Base-by-base conservation (phyloP, 2,888 invertebrate species). In the Euplagia quadripunctaria region DNA sequence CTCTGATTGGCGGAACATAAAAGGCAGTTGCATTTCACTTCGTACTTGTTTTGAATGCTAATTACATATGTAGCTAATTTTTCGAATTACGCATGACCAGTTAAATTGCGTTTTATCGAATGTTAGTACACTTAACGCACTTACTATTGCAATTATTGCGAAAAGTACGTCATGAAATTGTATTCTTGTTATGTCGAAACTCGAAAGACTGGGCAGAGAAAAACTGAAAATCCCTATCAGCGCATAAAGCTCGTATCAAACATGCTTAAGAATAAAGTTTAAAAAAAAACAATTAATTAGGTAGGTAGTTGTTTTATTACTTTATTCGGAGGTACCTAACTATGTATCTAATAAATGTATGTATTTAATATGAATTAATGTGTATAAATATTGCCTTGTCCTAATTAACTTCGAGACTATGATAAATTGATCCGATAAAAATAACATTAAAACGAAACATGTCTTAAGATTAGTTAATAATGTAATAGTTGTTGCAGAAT, bases 1-100 rank as follows among this genome's bases (percentile, higher is more conserved):
- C 86, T 83, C 83, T 85, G 85, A 95, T 95, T 94, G 94, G 94
- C 85, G 80, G 88, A 86, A 82, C 77, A 75, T 75, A 88, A 88
- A 91, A 91, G 89, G 92, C 89, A 90, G 90, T 90, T 93, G 93
- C 94, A 94, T 94, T 94, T 94, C 93, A 92, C 93, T 89, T 86
- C 79, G 83, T 85, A 89, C 90, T 88, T 88, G 89, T 86, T 88
- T 77, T 78, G 93, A 92, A 90, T 94, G 86, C 87, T 92, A 93
- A 94, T 89, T 85, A 85, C 73, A 78, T 70, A 31, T 31, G 31
- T 31, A 80, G 81, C 83, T 80, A 86, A 87, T 86, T 87, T 88
- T 87, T 85, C 71, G 75, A 81, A 81, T 81, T 84, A 81, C 79
- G 76, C 74, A 75, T 74, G 65, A 73, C 74, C 70, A 64, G 68